Evolutionary conservation across 2,797 vertebrate genomes (phyloP).

Genomic region (Pipistrellus nathusii): DNA sequence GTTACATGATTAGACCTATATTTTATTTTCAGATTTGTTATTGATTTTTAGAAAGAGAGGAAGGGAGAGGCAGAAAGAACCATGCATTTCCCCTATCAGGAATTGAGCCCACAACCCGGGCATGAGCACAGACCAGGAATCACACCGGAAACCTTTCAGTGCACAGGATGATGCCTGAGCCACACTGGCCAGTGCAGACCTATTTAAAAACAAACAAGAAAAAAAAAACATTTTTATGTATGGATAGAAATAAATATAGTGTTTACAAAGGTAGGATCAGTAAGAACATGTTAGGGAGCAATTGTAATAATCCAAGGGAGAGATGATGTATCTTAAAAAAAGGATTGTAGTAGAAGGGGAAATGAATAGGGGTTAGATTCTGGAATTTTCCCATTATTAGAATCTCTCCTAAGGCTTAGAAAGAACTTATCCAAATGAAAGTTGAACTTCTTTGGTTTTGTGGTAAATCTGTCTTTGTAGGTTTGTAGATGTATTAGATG

Average conservation of each 20-base stretch:
- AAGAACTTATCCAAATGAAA: neutral
- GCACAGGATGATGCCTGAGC: too few relatives aligned
- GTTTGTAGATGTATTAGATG: neutral
- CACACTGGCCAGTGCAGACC: too few relatives aligned
- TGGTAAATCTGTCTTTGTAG: neutral
- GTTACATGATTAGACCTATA: neutral
- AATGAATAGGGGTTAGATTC: neutral
- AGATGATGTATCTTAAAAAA: neutral
- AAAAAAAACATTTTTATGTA: neutral
- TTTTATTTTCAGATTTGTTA: neutral
- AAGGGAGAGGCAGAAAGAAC: too few relatives aligned
- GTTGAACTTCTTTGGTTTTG: neutral
- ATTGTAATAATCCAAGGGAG: neutral
- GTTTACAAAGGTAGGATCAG: neutral
- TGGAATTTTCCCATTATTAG: neutral
- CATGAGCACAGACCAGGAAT: too few relatives aligned
- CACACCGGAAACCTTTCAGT: too few relatives aligned
- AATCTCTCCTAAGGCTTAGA: neutral
- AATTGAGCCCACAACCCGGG: too few relatives aligned
- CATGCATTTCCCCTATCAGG: too few relatives aligned
- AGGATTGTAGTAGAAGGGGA: neutral
- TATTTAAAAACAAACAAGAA: too few relatives aligned
- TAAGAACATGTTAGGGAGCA: neutral
- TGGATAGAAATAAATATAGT: neutral
- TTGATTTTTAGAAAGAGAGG: too few relatives aligned